These are phyloP conservation scores for Harpagoxenus sublaevis DNA, from an alignment of 2,888 invertebrate genomes.

Conservation along the genomic window DNA sequence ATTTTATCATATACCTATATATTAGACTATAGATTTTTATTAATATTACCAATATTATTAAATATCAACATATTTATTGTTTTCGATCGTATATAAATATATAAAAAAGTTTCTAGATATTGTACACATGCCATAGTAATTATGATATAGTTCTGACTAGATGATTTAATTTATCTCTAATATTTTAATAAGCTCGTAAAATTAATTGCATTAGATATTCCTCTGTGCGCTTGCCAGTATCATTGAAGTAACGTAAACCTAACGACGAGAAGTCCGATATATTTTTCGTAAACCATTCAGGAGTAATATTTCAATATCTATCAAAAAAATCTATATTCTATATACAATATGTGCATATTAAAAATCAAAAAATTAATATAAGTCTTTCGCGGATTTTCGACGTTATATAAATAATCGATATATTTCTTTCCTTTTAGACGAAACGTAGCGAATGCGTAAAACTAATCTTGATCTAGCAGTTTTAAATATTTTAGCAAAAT, in stretches of 20 bases:
- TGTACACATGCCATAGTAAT: not conserved
- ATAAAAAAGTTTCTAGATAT: not conserved
- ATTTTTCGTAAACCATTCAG: not conserved
- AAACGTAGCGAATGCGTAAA: constrained; percentile 42
- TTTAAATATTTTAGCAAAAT: not conserved
- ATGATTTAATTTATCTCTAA: not conserved
- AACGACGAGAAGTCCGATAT: constrained; percentile 39
- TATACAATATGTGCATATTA: constrained; percentile 9
- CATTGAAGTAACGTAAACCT: not conserved
- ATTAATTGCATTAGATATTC: not conserved
- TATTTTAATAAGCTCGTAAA: not conserved
- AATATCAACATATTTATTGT: no score
- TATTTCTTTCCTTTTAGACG: constrained; percentile 26
- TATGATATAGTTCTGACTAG: not conserved
- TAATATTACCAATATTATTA: not conserved
- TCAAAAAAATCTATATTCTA: not conserved
- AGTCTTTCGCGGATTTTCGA: constrained; percentile 51
- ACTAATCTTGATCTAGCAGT: not conserved
- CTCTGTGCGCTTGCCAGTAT: constrained; percentile 1
- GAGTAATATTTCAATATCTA: constrained; percentile 21
- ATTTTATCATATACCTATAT: not conserved
- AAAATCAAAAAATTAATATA: constrained; percentile 10
- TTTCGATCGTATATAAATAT: not conserved
- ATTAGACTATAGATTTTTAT: not conserved
- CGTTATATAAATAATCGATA: constrained; percentile 61